Percentiles rank a stretch among this genome's conserved stretches.
These are phyloP conservation scores for Raphicerus campestris DNA, from an alignment of 2,113 vertebrate genomes.

Conservation along the genomic window DNA sequence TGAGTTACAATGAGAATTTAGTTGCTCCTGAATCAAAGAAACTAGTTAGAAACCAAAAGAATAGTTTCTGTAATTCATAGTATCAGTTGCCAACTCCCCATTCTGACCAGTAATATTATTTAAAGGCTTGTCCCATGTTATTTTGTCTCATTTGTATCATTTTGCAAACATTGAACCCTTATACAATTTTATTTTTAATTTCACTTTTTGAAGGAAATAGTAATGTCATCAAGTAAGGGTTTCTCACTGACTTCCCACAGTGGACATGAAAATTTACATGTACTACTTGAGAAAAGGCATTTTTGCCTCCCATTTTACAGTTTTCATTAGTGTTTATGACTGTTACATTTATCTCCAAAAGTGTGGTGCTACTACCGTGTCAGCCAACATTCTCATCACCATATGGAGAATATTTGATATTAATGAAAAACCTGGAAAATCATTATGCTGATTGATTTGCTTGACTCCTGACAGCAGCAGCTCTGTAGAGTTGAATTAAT, in stretches of 20 bases:
- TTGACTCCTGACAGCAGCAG: neutral
- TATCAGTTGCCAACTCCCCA: neutral
- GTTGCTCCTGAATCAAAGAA: neutral
- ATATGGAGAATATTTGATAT: neutral
- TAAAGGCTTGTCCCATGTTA: neutral
- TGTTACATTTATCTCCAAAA: neutral
- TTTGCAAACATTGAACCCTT: neutral
- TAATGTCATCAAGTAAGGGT: neutral
- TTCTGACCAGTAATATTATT: neutral
- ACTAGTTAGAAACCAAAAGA: neutral
- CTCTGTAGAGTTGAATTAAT: neutral
- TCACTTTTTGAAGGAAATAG: neutral
- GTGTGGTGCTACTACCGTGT: neutral
- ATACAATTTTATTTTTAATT: neutral
- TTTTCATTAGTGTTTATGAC: neutral
- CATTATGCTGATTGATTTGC: neutral
- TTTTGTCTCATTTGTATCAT: neutral
- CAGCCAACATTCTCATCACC: neutral
- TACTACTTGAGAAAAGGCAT: neutral
- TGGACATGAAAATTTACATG: neutral
- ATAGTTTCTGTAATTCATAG: neutral
- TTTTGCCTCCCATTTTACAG: neutral
- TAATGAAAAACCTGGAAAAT: conserved; percentile 12
- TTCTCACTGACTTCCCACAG: neutral
- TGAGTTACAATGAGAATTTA: neutral